Conservation (phyloP, 2,888 invertebrate genomes). For the Timandra comae region DNA sequence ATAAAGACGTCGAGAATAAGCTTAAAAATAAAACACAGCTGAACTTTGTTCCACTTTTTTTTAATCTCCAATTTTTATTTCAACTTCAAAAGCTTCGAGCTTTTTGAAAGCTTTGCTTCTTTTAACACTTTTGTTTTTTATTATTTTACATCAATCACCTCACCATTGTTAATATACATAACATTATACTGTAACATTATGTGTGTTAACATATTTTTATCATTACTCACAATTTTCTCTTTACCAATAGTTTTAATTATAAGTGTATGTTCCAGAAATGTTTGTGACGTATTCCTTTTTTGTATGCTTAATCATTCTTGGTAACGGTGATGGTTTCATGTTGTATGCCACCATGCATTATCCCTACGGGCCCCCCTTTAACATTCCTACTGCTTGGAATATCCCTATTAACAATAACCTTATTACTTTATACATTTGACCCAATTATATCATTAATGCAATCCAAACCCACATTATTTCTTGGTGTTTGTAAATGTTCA, state of each 20-base stretch:
- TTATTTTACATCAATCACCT: constrained; percentile 21
- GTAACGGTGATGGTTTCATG: constrained; percentile 70
- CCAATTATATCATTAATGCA: background rate
- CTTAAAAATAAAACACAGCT: constrained; percentile 33
- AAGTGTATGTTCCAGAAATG: constrained; percentile 20
- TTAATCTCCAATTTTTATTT: constrained; percentile 18
- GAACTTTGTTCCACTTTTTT: constrained; percentile 24
- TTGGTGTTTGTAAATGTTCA: constrained; percentile 2
- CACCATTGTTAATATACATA: constrained; percentile 26
- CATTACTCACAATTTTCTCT: constrained; percentile 14
- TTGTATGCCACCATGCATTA: constrained; percentile 53
- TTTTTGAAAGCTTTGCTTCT: constrained; percentile 43
- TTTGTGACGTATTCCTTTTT: constrained; percentile 60
- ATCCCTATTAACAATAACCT: constrained; percentile 25
- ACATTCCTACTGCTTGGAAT: constrained; percentile 27
- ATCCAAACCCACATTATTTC: background rate
- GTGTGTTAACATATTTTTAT: constrained; percentile 11
- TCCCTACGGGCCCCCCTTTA: constrained; percentile 33
- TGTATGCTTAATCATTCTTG: constrained; percentile 75
- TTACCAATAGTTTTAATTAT: constrained; percentile 12
- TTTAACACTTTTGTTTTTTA: constrained; percentile 26
- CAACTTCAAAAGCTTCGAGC: constrained; percentile 32
- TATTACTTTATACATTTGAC: background rate
- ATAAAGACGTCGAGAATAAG: constrained; percentile 16
- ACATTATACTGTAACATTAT: constrained; percentile 15